A percentile compares a stretch with the other conserved stretches of the same genome.
These are phyloP conservation scores for Platichthys flesus DNA, from an alignment of 2,113 vertebrate genomes.

Conservation along the genomic window DNA sequence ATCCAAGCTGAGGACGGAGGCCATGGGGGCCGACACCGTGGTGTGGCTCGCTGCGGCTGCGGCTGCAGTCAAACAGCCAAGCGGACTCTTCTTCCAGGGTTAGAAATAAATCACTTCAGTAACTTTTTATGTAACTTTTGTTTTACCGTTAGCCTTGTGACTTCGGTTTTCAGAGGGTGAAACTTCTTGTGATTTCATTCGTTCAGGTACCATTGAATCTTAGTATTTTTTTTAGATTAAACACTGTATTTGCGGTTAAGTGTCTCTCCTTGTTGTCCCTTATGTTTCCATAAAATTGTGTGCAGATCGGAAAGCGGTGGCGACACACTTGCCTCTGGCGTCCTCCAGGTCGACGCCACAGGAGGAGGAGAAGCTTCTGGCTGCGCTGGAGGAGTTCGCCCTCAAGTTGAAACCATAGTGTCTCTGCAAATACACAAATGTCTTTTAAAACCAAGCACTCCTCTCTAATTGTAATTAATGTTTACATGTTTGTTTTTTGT, in stretches of 20 bases:
- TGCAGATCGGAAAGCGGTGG: constrained; percentile 82
- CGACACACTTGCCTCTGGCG: constrained; percentile 84
- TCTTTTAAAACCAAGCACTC: constrained; percentile 19
- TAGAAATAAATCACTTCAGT: constrained; percentile 17
- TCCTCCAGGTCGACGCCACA: constrained; percentile 68
- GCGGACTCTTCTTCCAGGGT: constrained; percentile 88
- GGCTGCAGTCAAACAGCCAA: constrained; percentile 71
- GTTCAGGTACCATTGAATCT: no score
- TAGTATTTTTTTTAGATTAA: neutral
- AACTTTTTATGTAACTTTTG: neutral
- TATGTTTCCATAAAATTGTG: neutral
- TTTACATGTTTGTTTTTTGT: constrained; percentile 34
- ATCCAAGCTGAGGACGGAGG: constrained; percentile 81
- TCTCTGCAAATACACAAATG: neutral
- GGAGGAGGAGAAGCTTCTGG: constrained; percentile 82
- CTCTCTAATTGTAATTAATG: neutral
- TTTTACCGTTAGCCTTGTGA: no score
- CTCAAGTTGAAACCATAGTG: constrained; percentile 79
- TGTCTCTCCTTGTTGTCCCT: neutral
- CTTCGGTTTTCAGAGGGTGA: no score
- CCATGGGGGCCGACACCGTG: constrained; percentile 84
- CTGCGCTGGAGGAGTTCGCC: constrained; percentile 76
- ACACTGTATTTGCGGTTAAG: neutral
- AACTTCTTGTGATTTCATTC: no score
- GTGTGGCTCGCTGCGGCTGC: constrained; percentile 82